These are phyloP conservation scores for Mythimna impura DNA, from an alignment of 2,888 invertebrate genomes.

Conservation along the genomic window DNA sequence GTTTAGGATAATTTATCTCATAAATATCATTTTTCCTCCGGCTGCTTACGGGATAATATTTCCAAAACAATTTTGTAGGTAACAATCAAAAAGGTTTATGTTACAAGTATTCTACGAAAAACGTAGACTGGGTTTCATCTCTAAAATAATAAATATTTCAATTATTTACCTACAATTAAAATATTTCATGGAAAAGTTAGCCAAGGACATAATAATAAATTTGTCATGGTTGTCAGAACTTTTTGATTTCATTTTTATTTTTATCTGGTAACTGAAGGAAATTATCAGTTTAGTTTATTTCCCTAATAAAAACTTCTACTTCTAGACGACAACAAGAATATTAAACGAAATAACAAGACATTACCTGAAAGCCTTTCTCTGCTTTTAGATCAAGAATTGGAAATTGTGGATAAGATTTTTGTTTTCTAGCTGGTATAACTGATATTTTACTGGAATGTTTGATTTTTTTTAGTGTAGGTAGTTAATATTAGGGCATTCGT, in stretches of 20 bases:
- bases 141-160: too few species aligned
- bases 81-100: too few species aligned
- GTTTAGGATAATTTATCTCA: too few species aligned
- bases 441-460: background rate
- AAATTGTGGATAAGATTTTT: conserved; percentile 21
- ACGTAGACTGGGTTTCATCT: too few species aligned
- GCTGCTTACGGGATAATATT: too few species aligned
- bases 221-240: conserved; percentile 11
- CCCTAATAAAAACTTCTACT: conserved; percentile 35
- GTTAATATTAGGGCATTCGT: too few species aligned
- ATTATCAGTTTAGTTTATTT: conserved; percentile 40
- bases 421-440: background rate
- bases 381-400: background rate
- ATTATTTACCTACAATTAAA: background rate
- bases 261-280: background rate
- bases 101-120: too few species aligned
- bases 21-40: too few species aligned
- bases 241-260: conserved; percentile 14
- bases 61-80: too few species aligned
- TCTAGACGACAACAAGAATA: conserved; percentile 32
- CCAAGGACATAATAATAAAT: background rate
- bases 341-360: conserved; percentile 28
- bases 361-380: conserved; percentile 21
- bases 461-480: too few species aligned
- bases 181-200: background rate